These are phyloP conservation scores for Thunnus albacares DNA, from an alignment of 2,797 vertebrate species.

Conservation along the genomic window DNA sequence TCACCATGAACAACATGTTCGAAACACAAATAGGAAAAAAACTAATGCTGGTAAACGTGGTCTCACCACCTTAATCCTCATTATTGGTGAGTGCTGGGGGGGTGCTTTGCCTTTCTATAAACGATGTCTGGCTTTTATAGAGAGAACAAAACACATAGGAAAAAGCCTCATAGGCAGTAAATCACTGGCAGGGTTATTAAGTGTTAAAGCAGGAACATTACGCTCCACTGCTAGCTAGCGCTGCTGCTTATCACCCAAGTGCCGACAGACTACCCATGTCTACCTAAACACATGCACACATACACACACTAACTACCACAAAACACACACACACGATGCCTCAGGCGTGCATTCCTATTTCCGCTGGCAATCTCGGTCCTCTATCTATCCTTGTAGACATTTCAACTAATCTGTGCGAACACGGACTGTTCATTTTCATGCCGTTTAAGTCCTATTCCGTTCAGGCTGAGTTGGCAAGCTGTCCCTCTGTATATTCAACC, in stretches of 20 bases:
- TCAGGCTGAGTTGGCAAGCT: slow-evolving; percentile 60
- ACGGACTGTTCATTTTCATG: slow-evolving; percentile 58
- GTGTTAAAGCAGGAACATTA: slow-evolving; percentile 77
- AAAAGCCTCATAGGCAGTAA: slow-evolving; percentile 75
- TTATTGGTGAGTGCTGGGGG: slow-evolving; percentile 71
- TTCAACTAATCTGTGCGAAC: slow-evolving; percentile 52
- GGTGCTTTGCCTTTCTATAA: slow-evolving; percentile 67
- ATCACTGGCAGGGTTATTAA: slow-evolving; percentile 78
- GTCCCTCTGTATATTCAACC: slow-evolving; percentile 69
- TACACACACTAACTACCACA: slow-evolving; percentile 12
- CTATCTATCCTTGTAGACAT: slow-evolving; percentile 58
- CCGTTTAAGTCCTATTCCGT: slow-evolving; percentile 41
- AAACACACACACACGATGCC: slow-evolving; percentile 17
- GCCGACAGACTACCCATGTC: slow-evolving; percentile 52
- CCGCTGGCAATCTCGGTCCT: slow-evolving; percentile 31
- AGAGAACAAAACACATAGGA: slow-evolving; percentile 74
- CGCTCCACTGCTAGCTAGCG: slow-evolving; percentile 57
- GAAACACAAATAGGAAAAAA: slow-evolving; percentile 50
- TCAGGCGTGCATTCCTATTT: slow-evolving; percentile 28
- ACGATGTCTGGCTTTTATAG: slow-evolving; percentile 73
- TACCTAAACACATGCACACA: slow-evolving; percentile 53
- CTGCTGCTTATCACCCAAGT: slow-evolving; percentile 65
- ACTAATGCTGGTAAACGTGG: slow-evolving; percentile 68
- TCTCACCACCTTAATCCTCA: slow-evolving; percentile 78
- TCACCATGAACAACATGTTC: slow-evolving; percentile 60